phyloP scores from a whole-genome alignment of 2,113 vertebrate species.

The Sylvia atricapilla region DNA sequence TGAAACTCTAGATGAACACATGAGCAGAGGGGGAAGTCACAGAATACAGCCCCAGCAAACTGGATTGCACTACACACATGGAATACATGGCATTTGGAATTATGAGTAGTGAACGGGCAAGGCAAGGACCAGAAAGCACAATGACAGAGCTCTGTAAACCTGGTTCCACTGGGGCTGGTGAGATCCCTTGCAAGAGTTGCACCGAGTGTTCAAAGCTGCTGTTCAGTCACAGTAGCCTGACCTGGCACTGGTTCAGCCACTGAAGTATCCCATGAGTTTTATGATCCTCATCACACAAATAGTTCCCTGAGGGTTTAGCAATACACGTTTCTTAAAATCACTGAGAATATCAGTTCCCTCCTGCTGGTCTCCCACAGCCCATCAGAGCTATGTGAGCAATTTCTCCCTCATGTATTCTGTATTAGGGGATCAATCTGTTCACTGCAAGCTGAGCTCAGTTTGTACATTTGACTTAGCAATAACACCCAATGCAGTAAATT shows the following conservation, averaged over 20 bases:
- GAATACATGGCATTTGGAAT: not conserved
- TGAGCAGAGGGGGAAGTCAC: not conserved
- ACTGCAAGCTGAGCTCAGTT: not conserved
- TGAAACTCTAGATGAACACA: not conserved
- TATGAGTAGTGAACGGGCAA: not conserved
- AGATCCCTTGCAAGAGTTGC: not conserved
- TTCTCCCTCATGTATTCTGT: not conserved
- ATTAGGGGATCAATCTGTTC: not conserved
- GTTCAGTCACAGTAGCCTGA: not conserved
- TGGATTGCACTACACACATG: not conserved
- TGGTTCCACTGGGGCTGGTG: not conserved
- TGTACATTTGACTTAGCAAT: not conserved
- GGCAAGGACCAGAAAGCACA: not conserved
- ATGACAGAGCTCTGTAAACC: not conserved
- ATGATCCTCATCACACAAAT: not conserved
- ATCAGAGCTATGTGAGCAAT: not conserved
- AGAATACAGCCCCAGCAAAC: not conserved
- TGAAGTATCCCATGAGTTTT: not conserved
- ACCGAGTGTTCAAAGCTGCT: not conserved
- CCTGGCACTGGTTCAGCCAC: not conserved
- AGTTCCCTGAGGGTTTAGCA: not conserved
- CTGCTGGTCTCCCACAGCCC: not conserved
- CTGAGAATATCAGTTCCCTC: not conserved
- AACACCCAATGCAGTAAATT: not conserved
- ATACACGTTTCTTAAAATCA: not conserved